phyloP scores from a whole-genome alignment of 2,113 vertebrate species.

The Rousettus leschenaultii region DNA sequence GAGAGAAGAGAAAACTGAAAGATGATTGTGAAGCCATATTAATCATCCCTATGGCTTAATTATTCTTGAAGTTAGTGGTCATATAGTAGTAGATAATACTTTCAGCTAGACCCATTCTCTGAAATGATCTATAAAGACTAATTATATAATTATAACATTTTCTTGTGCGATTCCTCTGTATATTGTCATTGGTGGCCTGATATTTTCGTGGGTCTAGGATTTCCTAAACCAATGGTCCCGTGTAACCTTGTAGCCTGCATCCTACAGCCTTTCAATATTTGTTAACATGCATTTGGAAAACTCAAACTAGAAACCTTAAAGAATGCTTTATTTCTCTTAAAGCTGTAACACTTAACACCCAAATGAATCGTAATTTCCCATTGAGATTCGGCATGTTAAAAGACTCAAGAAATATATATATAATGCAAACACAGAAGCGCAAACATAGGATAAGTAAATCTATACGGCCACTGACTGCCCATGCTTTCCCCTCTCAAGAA shows the following conservation, averaged over 20 bases:
- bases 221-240: background rate
- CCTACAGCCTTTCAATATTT: background rate
- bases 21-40: background rate
- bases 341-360: background rate
- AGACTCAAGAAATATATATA: background rate
- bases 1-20: background rate
- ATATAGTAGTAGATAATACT: background rate
- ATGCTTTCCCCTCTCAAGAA: background rate
- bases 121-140: background rate
- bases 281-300: conserved; percentile 1
- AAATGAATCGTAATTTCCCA: conserved; percentile 3
- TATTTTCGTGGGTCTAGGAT: background rate
- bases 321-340: conserved; percentile 22
- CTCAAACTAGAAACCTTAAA: background rate
- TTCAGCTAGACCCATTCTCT: background rate
- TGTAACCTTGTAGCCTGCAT: background rate
- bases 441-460: background rate
- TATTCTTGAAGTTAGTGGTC: background rate
- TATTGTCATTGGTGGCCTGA: background rate
- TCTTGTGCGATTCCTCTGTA: background rate
- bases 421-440: background rate
- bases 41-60: background rate
- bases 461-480: background rate
- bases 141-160: background rate
- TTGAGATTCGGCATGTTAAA: background rate